These are phyloP conservation scores for Chaenogobius annularis DNA, from an alignment of 2,113 vertebrate species.

Conservation along the genomic window DNA sequence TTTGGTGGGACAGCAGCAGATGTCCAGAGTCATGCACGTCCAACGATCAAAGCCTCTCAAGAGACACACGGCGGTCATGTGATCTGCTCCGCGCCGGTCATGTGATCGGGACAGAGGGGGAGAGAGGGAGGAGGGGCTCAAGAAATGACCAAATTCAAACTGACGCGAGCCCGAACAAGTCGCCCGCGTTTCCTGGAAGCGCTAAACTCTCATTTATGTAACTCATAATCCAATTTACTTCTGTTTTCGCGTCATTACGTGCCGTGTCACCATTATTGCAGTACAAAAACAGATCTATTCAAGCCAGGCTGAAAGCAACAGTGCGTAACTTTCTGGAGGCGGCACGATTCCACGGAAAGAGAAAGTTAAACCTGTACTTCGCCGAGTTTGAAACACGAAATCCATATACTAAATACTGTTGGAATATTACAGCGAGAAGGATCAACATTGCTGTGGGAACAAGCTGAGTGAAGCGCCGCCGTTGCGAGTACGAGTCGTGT, in stretches of 20 bases:
- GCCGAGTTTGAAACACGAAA: too few relatives aligned
- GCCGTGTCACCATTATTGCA: too few relatives aligned
- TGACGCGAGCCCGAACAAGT: neutral
- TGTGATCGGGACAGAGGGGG: slow-evolving; percentile 26
- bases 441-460: too few relatives aligned
- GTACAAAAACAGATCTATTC: too few relatives aligned
- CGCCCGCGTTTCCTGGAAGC: neutral
- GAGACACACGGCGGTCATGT: slow-evolving; percentile 15
- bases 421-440: too few relatives aligned
- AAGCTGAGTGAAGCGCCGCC: too few relatives aligned
- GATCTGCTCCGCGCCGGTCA: slow-evolving; percentile 15
- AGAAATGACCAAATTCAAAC: slow-evolving; percentile 1
- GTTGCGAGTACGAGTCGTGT: too few relatives aligned
- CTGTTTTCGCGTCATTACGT: neutral
- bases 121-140: slow-evolving; percentile 7
- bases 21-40: slow-evolving; percentile 26
- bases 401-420: too few relatives aligned
- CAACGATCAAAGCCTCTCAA: slow-evolving; percentile 50
- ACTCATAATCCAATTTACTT: neutral
- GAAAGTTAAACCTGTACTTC: too few relatives aligned
- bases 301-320: too few relatives aligned
- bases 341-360: too few relatives aligned
- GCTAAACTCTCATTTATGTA: neutral
- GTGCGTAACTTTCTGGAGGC: too few relatives aligned
- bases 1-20: slow-evolving; percentile 14